Evolutionary conservation across 1,140 invertebrate species (phyloP), one percentile per base, ranked within the genome.

Genomic region (Dryas iulia): DNA sequence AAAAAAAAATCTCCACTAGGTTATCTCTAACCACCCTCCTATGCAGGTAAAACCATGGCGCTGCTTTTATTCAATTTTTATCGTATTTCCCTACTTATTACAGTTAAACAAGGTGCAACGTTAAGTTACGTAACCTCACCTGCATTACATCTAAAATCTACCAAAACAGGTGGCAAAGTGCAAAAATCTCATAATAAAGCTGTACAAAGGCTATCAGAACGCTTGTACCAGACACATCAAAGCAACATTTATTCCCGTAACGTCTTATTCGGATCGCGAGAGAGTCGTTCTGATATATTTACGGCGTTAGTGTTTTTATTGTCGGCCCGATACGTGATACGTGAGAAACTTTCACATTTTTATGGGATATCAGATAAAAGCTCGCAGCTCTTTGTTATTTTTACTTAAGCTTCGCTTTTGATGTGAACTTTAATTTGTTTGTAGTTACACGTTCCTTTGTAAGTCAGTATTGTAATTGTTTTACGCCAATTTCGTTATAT

Each of bases 221-320:
- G 35, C 39, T 47, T 18, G 39, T 18, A 47, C 6, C 14, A 47
- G 39, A 62, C 14, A 65, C 54, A 65, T 65, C 62, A 65, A 65
- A 65, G 53, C 10, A 28, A 24, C 62, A 65, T 65, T 65, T 65
- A 65, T 65, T 53, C 62, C 52, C 39, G 62, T 58, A 65, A 65
- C 52, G 62, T 65, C 62, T 65, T 53, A 65, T 65, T 65, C 62
- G 30, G 23, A 65, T 65, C 62, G 62, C 62, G 54, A 65, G 47
- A 33, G 62, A 65, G 53, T 57, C 62, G 33, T 57, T 65, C 56
- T 64, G 60, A 64, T 64, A 69, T 69, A 69, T 69, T 69, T 64
- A 69, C 60, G 59, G 14, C 52, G 54, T 23, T 68, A 62, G 59
- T 61, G 60, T 59, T 69, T 69, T 64, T 69, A 69, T 69, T 64